These are phyloP conservation scores for Drosophila nebulosa DNA, from an alignment of 1,140 invertebrate species.

Conservation along the genomic window DNA sequence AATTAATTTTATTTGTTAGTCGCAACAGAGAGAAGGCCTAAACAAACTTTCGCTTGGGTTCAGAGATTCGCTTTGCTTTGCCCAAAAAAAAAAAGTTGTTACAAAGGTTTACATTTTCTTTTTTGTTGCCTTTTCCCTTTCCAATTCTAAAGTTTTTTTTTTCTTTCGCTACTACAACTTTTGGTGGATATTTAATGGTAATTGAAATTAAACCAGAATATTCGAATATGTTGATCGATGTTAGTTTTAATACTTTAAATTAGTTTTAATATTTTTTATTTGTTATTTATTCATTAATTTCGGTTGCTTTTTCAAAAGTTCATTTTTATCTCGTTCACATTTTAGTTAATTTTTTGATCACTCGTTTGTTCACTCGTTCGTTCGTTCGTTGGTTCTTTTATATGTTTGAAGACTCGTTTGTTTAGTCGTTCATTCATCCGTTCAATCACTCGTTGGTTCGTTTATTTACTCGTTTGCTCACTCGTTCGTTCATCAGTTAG, in stretches of 20 bases:
- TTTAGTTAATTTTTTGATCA: neutral
- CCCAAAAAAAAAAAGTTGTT: neutral
- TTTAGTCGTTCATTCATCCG: neutral
- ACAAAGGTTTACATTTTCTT: neutral
- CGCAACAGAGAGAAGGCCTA: neutral
- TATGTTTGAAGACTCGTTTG: neutral
- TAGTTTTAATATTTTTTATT: neutral
- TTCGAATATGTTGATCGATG: neutral
- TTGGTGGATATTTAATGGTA: neutral
- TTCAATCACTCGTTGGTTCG: neutral
- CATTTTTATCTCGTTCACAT: neutral
- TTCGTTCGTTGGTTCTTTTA: neutral
- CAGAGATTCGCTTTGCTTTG: neutral
- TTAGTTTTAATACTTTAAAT: neutral
- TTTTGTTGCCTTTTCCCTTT: neutral
- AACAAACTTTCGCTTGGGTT: neutral
- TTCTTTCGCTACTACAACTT: neutral
- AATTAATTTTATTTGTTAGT: conserved; percentile 11
- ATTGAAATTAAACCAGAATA: neutral
- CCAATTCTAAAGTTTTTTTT: neutral
- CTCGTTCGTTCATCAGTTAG: neutral
- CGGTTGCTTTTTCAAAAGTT: too few species aligned
- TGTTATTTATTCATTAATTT: too few species aligned
- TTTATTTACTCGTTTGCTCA: neutral
- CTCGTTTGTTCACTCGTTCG: neutral